These are phyloP conservation scores for Drosophila bunnanda DNA, from an alignment of 2,888 invertebrate species.

Conservation along the genomic window DNA sequence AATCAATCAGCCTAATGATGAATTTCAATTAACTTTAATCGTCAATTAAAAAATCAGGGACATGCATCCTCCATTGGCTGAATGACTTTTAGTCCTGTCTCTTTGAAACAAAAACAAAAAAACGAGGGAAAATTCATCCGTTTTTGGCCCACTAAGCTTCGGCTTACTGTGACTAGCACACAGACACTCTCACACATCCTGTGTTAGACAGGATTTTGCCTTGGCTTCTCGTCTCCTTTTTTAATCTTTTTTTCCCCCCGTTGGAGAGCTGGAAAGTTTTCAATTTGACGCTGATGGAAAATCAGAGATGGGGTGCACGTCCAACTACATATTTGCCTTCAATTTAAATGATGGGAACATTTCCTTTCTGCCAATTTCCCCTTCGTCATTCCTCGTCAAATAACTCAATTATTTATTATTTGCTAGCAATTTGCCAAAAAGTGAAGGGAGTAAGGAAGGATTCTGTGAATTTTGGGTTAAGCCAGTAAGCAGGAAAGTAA, in stretches of 20 bases:
- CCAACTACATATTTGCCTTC: conserved; percentile 52
- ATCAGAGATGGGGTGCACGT: conserved; percentile 23
- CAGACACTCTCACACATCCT: conserved; percentile 7
- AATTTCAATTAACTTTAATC: conserved; percentile 43
- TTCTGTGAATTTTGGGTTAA: conserved; percentile 20
- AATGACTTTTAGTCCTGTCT: conserved; percentile 21
- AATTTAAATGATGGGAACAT: conserved; percentile 43
- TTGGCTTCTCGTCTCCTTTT: conserved; percentile 7
- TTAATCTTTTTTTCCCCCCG: conserved; percentile 30
- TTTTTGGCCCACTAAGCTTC: conserved; percentile 27
- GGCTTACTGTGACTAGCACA: conserved; percentile 48
- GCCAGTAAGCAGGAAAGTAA: conserved; percentile 3
- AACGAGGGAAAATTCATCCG: conserved; percentile 9
- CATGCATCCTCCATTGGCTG: conserved; percentile 17
- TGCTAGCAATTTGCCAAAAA: conserved; percentile 20
- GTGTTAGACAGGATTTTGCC: conserved; percentile 24
- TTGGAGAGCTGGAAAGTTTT: conserved; percentile 62
- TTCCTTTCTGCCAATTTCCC: conserved; percentile 35
- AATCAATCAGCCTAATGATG: conserved; percentile 69
- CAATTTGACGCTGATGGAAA: conserved; percentile 61
- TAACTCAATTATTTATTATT: conserved; percentile 54
- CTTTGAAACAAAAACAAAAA: neutral
- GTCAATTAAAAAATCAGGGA: conserved; percentile 37
- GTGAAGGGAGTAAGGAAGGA: neutral
- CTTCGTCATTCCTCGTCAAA: conserved; percentile 1